Evolutionary conservation across 2,797 vertebrate species (phyloP).

Genomic region (Myotis myotis): DNA sequence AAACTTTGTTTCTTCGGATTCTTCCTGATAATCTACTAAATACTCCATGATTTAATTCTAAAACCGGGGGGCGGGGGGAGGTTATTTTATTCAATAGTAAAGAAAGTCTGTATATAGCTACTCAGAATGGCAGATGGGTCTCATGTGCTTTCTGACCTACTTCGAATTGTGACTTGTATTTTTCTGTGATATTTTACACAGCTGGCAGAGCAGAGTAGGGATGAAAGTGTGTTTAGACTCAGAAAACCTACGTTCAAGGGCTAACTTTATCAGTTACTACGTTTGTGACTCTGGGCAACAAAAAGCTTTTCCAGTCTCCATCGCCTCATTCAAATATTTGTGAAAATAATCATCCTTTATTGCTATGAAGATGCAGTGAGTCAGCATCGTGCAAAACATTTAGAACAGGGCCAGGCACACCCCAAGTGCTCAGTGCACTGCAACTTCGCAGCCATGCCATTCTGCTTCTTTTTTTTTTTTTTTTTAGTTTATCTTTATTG

Average conservation of each 20-base stretch:
- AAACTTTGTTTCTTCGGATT: background rate
- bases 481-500: background rate
- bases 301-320: background rate
- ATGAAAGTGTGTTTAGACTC: background rate
- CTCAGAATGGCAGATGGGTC: background rate
- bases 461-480: background rate
- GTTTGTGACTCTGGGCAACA: background rate
- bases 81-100: background rate
- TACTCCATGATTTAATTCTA: background rate
- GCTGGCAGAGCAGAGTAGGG: background rate
- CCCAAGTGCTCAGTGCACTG: background rate
- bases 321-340: background rate
- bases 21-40: conserved; percentile 23
- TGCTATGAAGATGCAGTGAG: background rate
- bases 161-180: background rate
- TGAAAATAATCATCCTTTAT: background rate
- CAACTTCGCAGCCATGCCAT: background rate
- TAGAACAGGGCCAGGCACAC: background rate
- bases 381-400: background rate
- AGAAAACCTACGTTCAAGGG: background rate
- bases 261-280: background rate
- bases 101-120: background rate
- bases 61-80: background rate
- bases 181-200: background rate
- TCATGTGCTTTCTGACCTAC: background rate